Conservation (phyloP, 2,888 invertebrate species). For the Oxycera nigricornis region DNA sequence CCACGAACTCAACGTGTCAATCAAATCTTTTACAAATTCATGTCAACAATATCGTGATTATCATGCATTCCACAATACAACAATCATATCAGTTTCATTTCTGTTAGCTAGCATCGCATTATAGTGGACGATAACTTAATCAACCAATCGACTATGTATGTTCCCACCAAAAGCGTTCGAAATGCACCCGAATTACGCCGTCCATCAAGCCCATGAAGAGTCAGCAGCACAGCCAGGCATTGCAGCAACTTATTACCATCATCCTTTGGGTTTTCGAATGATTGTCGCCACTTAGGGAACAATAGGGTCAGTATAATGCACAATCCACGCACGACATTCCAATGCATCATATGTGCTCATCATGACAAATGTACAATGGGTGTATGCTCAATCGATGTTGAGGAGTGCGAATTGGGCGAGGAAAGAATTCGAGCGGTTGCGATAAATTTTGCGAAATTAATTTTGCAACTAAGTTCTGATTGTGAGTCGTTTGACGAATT, state of each 20-base stretch:
- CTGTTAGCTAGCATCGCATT: not conserved
- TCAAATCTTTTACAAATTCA: too few species aligned
- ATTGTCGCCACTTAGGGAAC: constrained; percentile 5
- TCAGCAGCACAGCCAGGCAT: not conserved
- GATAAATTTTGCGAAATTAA: too few species aligned
- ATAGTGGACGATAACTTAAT: not conserved
- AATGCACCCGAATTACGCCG: not conserved
- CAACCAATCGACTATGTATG: not conserved
- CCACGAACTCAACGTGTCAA: too few species aligned
- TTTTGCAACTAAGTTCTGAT: too few species aligned
- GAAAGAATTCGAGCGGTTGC: too few species aligned
- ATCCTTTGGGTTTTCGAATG: not conserved
- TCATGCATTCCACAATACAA: too few species aligned
- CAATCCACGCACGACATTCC: not conserved
- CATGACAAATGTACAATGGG: too few species aligned
- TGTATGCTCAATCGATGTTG: too few species aligned
- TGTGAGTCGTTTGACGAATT: too few species aligned
- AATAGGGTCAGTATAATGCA: constrained; percentile 4
- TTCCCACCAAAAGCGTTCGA: not conserved
- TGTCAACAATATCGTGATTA: too few species aligned
- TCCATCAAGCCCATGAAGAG: not conserved
- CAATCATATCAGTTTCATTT: not conserved
- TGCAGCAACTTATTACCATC: not conserved
- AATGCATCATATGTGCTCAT: not conserved
- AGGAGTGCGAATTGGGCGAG: too few species aligned